Base-by-base conservation (phyloP, 2,888 invertebrate genomes). In the Latheticus oryzae region DNA sequence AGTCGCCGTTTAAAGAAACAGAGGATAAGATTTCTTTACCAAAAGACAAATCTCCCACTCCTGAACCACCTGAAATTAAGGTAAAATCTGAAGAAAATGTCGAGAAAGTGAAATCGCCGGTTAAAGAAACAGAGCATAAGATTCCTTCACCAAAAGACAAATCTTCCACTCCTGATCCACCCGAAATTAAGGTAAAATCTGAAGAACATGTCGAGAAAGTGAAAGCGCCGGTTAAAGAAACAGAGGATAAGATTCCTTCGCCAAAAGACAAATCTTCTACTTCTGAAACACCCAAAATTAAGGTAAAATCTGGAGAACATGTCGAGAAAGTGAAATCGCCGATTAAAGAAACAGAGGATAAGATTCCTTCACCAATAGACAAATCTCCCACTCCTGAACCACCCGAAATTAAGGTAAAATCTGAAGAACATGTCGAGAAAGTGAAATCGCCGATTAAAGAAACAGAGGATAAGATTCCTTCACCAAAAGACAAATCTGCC, bases 31-130 rank as follows among this genome's bases (percentile, higher is more conserved):
- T 12, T 9, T 5, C 9, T 28, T 1, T 12, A 4, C 28, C 28
- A 11, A 28, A 28, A 28, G 28, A 28, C 11, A 28, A 28, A 28
- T 11, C 28, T 28, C 28, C 28, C 2, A 4, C 28, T n/a, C 28
- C 28, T 8, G 9, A 28, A 11, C 28, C 1, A 3, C 5, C 28
- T 11, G 9, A 43, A 30, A 21, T 40, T 1, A 48, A 23, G 12
- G 53, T 61, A 7, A 61, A 33, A 37, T 40, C 35, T 9, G 13
- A 16, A 28, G 38, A 23, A 5, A 24, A 32, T 21, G 48, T 4
- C 1, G 15, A 17, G 3, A 43, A 43, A 11, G 26, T 8, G 2
- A 3, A 28, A 9, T 4, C 24, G 8, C 16, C 24, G 7, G 24
- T 7, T 1, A 26, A 40, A 11, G 15, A 8, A 15, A 7, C 15